These are phyloP conservation scores for Dicentrarchus labrax DNA, from an alignment of 2,113 vertebrate genomes.

Conservation along the genomic window DNA sequence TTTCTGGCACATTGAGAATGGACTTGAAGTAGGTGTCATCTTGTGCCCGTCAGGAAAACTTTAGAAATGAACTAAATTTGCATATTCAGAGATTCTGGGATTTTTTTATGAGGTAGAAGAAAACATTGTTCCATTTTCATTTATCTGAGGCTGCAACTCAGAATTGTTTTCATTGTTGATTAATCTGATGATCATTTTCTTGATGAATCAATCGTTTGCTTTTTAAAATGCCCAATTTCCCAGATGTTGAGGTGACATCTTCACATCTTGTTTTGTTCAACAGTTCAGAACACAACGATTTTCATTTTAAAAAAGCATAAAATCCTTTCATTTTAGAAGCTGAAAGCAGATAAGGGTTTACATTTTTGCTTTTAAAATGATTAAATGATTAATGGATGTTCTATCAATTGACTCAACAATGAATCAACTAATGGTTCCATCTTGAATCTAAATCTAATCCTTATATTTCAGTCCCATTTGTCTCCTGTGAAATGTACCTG, in stretches of 20 bases:
- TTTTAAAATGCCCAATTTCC: neutral
- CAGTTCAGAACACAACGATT: too few species aligned
- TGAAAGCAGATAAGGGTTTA: neutral
- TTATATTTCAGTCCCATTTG: neutral
- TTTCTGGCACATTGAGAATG: too few species aligned
- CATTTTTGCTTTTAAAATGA: neutral
- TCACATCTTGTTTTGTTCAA: too few species aligned
- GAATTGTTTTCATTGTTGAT: neutral
- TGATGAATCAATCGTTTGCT: neutral
- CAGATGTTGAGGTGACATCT: too few species aligned
- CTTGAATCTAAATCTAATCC: neutral
- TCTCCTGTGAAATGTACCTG: slow-evolving; percentile 84
- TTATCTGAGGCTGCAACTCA: neutral
- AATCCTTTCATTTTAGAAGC: neutral
- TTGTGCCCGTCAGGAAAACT: too few species aligned
- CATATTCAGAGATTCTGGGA: too few species aligned
- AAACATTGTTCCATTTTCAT: too few species aligned
- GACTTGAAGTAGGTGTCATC: too few species aligned
- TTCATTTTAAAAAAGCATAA: neutral
- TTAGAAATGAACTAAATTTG: too few species aligned
- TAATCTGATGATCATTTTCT: neutral
- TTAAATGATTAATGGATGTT: neutral
- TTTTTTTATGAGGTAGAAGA: too few species aligned
- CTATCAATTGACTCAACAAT: neutral
- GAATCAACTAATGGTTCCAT: neutral